Evolutionary conservation across 2,797 vertebrate species (phyloP).

Genomic region (Knipowitschia caucasica): DNA sequence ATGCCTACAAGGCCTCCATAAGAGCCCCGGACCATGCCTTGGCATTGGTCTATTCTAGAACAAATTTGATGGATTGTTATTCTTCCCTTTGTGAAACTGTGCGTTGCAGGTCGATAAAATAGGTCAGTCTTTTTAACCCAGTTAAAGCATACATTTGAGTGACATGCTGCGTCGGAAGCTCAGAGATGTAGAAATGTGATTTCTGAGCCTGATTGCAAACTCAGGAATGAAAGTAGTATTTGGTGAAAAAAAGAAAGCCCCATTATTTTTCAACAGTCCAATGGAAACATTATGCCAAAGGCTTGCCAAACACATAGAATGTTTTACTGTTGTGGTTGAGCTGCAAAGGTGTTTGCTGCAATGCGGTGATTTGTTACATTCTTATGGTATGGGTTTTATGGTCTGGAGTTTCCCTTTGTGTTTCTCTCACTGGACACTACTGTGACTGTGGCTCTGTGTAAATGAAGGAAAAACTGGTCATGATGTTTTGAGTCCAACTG

Average conservation of each 20-base stretch:
- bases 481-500: constrained; percentile 24
- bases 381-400: constrained; percentile 50
- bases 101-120: constrained; percentile 14
- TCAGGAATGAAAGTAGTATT: constrained; percentile 15
- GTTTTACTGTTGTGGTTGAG: constrained; percentile 33
- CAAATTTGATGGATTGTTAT: background rate
- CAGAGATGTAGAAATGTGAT: constrained; percentile 14
- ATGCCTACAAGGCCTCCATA: no score
- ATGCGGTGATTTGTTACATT: constrained; percentile 55
- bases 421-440: constrained; percentile 18
- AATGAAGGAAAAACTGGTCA: constrained; percentile 36
- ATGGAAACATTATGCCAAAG: constrained; percentile 17
- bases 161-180: constrained; percentile 5
- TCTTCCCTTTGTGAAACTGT: background rate
- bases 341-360: constrained; percentile 24
- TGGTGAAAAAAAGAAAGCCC: constrained; percentile 43
- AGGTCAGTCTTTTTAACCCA: constrained; percentile 20
- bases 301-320: constrained; percentile 31
- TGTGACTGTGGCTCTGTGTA: constrained; percentile 5
- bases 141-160: constrained; percentile 24
- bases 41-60: no score
- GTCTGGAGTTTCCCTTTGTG: constrained; percentile 64
- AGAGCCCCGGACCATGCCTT: no score
- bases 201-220: constrained; percentile 25
- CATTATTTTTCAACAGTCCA: constrained; percentile 19